Evolutionary conservation across 2,797 vertebrate genomes (phyloP).

Genomic region (Galago senegalensis): DNA sequence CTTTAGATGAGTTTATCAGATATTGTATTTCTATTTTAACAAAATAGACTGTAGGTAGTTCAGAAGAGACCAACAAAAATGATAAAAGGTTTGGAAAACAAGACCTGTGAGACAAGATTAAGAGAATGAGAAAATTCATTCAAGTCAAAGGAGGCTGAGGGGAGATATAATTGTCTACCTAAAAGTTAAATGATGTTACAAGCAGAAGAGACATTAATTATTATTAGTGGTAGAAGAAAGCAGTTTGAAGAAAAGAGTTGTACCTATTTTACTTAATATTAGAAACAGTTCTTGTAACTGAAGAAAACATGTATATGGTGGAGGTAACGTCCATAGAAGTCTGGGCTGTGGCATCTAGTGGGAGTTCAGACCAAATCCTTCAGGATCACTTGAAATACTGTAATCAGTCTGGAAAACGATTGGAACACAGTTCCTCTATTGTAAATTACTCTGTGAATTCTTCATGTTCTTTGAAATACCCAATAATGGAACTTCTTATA

Average conservation of each 20-base stretch:
- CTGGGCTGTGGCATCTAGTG: background rate
- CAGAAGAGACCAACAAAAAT: conserved; percentile 77
- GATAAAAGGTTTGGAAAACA: conserved; percentile 72
- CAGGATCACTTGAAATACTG: background rate
- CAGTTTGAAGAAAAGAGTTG: background rate
- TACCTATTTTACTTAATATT: conserved; percentile 26
- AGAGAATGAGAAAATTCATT: conserved; percentile 48
- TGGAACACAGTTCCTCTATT: background rate
- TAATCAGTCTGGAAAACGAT: background rate
- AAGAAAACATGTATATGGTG: background rate
- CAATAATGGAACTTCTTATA: background rate
- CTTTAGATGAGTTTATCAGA: conserved; percentile 42
- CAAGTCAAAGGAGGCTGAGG: conserved; percentile 51
- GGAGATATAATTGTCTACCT: conserved; percentile 70
- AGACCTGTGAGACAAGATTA: conserved; percentile 53
- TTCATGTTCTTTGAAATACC: background rate
- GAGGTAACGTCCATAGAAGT: background rate
- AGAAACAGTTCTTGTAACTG: conserved; percentile 6
- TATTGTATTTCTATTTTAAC: conserved; percentile 30
- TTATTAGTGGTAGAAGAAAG: background rate
- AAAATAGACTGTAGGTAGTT: conserved; percentile 22
- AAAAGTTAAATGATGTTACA: conserved; percentile 56
- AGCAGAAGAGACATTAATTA: background rate
- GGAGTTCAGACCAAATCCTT: background rate
- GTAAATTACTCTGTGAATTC: background rate